These are phyloP conservation scores for Tachina grossa DNA, from an alignment of 2,888 invertebrate genomes.

Conservation along the genomic window DNA sequence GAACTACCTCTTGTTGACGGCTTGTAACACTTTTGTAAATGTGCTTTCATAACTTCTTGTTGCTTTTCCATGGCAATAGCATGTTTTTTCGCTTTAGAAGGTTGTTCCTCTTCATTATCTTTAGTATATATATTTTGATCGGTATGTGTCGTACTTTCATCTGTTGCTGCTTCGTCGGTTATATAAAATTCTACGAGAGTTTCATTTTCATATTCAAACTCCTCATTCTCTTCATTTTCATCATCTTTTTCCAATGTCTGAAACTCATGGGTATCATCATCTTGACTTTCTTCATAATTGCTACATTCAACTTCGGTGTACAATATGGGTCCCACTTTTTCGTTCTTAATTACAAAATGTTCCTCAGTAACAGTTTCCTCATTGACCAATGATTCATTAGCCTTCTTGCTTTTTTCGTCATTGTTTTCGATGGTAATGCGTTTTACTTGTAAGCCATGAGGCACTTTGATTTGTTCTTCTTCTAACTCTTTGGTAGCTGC, in stretches of 20 bases:
- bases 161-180: slow-evolving; percentile 32
- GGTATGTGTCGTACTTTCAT: slow-evolving; percentile 19
- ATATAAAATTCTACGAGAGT: slow-evolving; percentile 60
- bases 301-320: slow-evolving; percentile 46
- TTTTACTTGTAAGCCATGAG: slow-evolving; percentile 76
- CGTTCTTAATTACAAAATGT: slow-evolving; percentile 21
- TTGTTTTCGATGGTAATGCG: slow-evolving; percentile 53
- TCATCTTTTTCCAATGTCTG: slow-evolving; percentile 47
- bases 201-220: slow-evolving; percentile 45
- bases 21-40: not conserved
- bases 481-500: slow-evolving; percentile 69
- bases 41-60: not conserved
- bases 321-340: slow-evolving; percentile 22
- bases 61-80: not conserved
- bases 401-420: not conserved
- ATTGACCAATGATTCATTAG: not conserved
- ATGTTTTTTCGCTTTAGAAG: not conserved
- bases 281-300: slow-evolving; percentile 47
- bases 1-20: not conserved
- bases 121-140: not conserved
- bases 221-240: slow-evolving; percentile 54
- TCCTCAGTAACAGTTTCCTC: not conserved
- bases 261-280: slow-evolving; percentile 30
- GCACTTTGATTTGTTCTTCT: slow-evolving; percentile 74
- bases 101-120: not conserved